These are phyloP conservation scores for Salpingus planirostris DNA, from an alignment of 2,888 invertebrate genomes.

Conservation along the genomic window DNA sequence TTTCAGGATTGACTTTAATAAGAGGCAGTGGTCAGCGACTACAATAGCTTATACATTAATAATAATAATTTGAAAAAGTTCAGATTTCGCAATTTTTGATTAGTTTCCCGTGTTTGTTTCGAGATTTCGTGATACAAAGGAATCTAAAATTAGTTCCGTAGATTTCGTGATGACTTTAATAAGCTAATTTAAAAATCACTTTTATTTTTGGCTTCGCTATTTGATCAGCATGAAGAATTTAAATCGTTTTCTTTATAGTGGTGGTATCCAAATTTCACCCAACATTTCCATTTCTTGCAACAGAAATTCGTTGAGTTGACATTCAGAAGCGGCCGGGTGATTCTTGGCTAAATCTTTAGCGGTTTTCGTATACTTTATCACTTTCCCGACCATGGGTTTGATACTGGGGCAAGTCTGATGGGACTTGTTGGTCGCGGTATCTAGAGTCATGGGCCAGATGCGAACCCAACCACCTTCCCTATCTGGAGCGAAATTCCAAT, in stretches of 20 bases:
- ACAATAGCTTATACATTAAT: too few relatives aligned
- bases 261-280: constrained; percentile 48
- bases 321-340: constrained; percentile 44
- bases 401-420: constrained; percentile 8
- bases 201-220: constrained; percentile 4
- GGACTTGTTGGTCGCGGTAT: constrained; percentile 14
- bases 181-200: constrained; percentile 6
- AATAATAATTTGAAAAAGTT: too few relatives aligned
- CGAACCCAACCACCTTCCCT: constrained; percentile 69
- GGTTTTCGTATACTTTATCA: constrained; percentile 41
- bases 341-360: constrained; percentile 44
- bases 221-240: constrained; percentile 4
- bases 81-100: too few relatives aligned
- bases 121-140: too few relatives aligned
- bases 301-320: constrained; percentile 43
- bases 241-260: constrained; percentile 17
- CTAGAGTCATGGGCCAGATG: constrained; percentile 54
- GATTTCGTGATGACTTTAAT: too few relatives aligned
- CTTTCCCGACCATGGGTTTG: constrained; percentile 36
- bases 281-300: constrained; percentile 40
- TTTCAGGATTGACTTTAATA: too few relatives aligned
- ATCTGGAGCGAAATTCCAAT: constrained; percentile 56
- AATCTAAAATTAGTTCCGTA: too few relatives aligned
- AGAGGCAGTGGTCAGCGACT: too few relatives aligned
- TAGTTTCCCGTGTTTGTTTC: too few relatives aligned